A percentile compares a stretch with the other conserved stretches of the same genome.
These are phyloP conservation scores for Syrphus vitripennis DNA, from an alignment of 2,888 invertebrate species.

Conservation along the genomic window DNA sequence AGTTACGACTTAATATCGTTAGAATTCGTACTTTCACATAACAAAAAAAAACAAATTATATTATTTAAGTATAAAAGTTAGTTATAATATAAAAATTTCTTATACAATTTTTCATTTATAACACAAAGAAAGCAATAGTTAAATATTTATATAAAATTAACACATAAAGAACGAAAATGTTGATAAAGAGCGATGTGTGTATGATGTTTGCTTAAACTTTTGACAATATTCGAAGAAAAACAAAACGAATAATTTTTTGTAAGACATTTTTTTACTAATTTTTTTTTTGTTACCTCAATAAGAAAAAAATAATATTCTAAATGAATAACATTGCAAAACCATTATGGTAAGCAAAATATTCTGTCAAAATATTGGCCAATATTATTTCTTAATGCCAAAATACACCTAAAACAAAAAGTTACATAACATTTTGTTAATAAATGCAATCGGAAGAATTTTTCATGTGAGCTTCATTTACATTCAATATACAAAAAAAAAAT, in stretches of 20 bases:
- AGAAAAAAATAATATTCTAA: not conserved
- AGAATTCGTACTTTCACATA: constrained; percentile 4
- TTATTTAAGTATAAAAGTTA: not conserved
- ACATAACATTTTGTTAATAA: not conserved
- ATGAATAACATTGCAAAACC: too few species aligned
- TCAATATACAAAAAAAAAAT: not conserved
- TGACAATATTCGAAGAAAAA: constrained; percentile 60
- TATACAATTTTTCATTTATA: not conserved
- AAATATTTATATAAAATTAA: constrained; percentile 34
- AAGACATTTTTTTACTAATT: not conserved
- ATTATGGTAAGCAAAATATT: not conserved
- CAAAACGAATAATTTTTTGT: not conserved
- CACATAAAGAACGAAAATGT: constrained; percentile 35
- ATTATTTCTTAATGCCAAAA: not conserved
- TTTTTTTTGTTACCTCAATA: not conserved
- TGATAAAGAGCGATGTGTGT: constrained; percentile 54
- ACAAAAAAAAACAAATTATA: not conserved
- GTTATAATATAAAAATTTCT: constrained; percentile 21
- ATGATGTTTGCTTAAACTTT: constrained; percentile 56
- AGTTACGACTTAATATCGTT: not conserved
- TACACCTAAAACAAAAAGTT: not conserved
- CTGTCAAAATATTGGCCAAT: not conserved
- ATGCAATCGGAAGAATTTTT: not conserved
- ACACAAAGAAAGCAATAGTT: constrained; percentile 12
- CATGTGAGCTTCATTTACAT: constrained; percentile 27